These are phyloP conservation scores for Odocoileus virginianus DNA, from an alignment of 2,113 vertebrate species.

Conservation along the genomic window DNA sequence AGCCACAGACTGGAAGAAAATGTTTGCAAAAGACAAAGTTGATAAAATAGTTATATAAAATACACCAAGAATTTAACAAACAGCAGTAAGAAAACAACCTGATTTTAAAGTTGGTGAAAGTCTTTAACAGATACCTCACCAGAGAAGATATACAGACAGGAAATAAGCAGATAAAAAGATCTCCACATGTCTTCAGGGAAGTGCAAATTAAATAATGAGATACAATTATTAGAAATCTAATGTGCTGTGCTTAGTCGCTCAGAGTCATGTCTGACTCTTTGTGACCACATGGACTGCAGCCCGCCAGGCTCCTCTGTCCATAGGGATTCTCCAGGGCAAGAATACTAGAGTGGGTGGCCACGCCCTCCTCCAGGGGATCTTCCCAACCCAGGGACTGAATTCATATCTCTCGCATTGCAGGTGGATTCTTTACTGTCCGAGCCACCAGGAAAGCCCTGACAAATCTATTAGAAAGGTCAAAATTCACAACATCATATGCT, in stretches of 20 bases:
- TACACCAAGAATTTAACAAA: neutral
- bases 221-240: neutral
- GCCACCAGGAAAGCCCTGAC: neutral
- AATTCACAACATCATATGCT: neutral
- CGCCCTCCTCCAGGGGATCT: neutral
- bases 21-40: neutral
- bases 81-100: neutral
- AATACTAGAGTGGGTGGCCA: neutral
- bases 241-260: rapidly evolving
- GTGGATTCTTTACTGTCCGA: neutral
- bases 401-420: neutral
- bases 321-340: neutral
- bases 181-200: neutral
- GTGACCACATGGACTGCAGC: neutral
- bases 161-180: neutral
- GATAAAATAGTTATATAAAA: neutral
- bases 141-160: neutral
- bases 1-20: neutral
- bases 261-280: neutral
- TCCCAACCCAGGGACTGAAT: neutral
- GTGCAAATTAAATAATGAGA: neutral
- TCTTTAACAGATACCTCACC: neutral
- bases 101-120: neutral
- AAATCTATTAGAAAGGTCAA: neutral
- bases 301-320: neutral